A percentile compares a stretch with the other conserved stretches of the same genome.
Evolutionary conservation across 2,888 invertebrate species (phyloP).

Genomic region (Chymomyza procnemis): DNA sequence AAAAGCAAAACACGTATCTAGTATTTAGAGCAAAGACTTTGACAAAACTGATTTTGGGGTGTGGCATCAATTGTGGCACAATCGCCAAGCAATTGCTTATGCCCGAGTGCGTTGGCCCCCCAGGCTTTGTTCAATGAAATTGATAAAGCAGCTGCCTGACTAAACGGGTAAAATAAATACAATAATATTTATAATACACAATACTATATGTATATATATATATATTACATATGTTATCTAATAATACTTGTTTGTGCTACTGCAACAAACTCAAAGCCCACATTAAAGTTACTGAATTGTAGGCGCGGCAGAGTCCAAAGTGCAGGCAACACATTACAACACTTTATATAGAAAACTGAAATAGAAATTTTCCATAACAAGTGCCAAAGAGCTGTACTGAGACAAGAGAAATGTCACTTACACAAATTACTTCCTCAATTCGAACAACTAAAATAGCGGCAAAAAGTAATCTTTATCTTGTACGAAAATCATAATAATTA

Average conservation of each 20-base stretch:
- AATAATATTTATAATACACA: background rate
- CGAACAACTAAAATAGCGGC: background rate
- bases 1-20: background rate
- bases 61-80: background rate
- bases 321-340: background rate
- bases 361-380: background rate
- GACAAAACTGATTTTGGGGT: background rate
- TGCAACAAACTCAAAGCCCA: background rate
- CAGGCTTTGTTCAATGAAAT: background rate
- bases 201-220: too few species aligned
- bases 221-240: background rate
- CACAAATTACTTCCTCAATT: background rate
- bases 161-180: background rate
- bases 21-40: background rate
- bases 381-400: background rate
- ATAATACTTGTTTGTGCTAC: background rate
- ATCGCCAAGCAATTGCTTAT: background rate
- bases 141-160: background rate
- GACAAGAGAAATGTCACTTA: background rate
- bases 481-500: background rate
- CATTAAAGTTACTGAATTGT: background rate
- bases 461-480: background rate
- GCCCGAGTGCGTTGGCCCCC: background rate
- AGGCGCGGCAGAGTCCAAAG: background rate
- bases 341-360: background rate